Conservation (phyloP, 2,797 vertebrate species). For the Acanthornis magna region DNA sequence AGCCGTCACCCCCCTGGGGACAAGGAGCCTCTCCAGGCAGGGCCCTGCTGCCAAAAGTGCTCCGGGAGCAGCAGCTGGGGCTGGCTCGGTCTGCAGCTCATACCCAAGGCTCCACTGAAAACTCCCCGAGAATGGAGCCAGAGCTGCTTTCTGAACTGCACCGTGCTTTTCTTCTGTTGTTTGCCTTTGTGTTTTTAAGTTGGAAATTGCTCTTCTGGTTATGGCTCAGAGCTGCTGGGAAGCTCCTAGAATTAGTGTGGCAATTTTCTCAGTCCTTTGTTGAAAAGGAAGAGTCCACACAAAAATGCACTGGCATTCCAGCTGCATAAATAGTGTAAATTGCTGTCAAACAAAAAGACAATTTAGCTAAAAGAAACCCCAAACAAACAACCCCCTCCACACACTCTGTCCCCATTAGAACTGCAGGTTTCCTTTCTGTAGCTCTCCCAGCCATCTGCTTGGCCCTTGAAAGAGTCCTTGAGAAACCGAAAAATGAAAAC, state of each 20-base stretch:
- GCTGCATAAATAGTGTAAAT: conserved; percentile 28
- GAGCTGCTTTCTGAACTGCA: background rate
- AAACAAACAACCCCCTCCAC: conserved; percentile 2
- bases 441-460: conserved; percentile 39
- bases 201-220: conserved; percentile 22
- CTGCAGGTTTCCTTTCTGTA: conserved; percentile 6
- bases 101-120: background rate
- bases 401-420: background rate
- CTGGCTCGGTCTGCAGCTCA: background rate
- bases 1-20: rapidly evolving
- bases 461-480: conserved; percentile 54
- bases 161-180: background rate
- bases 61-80: background rate
- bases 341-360: conserved; percentile 40
- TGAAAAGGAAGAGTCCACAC: background rate
- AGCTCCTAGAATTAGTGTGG: conserved; percentile 14
- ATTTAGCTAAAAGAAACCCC: conserved; percentile 28
- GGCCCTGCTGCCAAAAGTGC: background rate
- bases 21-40: background rate
- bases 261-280: conserved; percentile 39
- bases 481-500: conserved; percentile 55
- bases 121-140: rapidly evolving
- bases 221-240: background rate
- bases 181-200: background rate
- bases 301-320: background rate